phyloP scores from a whole-genome alignment of 2,113 vertebrate species.

The Halcyon malimbica region DNA sequence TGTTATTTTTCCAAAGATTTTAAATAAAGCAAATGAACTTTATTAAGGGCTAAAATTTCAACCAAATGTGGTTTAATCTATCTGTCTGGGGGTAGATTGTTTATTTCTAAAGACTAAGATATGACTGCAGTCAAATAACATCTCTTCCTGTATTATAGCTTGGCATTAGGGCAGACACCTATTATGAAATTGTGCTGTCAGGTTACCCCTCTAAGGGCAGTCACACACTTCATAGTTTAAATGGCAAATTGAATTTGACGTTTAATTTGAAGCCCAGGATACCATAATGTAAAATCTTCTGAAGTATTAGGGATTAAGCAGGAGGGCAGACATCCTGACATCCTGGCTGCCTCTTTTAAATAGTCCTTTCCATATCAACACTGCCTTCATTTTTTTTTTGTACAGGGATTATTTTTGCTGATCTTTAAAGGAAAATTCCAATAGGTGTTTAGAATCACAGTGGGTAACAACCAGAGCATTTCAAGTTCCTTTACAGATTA shows the following conservation, averaged over 20 bases:
- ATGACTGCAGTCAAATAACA: constrained; percentile 8
- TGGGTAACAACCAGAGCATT: neutral
- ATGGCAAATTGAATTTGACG: constrained; percentile 76
- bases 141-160: constrained; percentile 41
- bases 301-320: constrained; percentile 48
- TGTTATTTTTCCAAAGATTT: neutral
- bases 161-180: constrained; percentile 39
- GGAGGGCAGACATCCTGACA: neutral
- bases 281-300: constrained; percentile 61
- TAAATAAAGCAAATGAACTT: constrained; percentile 19
- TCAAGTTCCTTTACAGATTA: neutral
- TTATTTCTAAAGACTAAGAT: constrained; percentile 31
- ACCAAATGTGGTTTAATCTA: neutral
- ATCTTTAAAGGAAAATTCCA: neutral
- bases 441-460: neutral
- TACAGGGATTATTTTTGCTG: neutral
- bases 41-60: neutral
- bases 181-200: constrained; percentile 58
- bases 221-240: constrained; percentile 67
- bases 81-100: neutral
- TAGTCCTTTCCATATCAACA: neutral
- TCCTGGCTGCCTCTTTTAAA: neutral
- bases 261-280: constrained; percentile 74
- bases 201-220: constrained; percentile 43
- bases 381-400: neutral